Conservation (phyloP, 2,888 invertebrate genomes). For the Stenichneumon culpator region DNA sequence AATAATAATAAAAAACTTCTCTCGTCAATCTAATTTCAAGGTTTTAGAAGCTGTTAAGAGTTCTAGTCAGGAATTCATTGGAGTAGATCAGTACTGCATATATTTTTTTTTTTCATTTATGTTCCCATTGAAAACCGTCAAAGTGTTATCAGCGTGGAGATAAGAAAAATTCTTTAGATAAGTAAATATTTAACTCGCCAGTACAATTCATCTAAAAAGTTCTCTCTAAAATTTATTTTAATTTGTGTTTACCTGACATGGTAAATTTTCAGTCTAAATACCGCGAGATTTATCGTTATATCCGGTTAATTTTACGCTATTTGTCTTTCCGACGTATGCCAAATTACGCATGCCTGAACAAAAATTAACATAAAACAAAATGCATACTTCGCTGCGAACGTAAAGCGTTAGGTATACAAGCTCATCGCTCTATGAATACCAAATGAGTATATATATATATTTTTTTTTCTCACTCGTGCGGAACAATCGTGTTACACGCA, state of each 20-base stretch:
- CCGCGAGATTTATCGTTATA: not conserved
- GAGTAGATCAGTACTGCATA: not conserved
- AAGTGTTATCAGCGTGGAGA: no score
- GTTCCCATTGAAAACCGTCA: no score
- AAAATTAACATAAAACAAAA: constrained; percentile 2
- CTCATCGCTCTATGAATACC: constrained; percentile 18
- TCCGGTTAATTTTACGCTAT: not conserved
- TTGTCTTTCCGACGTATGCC: not conserved
- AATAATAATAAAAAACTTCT: not conserved
- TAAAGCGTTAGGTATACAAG: not conserved
- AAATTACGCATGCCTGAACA: not conserved
- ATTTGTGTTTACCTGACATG: not conserved
- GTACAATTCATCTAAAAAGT: not conserved
- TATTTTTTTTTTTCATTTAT: no score
- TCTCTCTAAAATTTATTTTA: not conserved
- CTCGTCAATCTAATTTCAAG: constrained; percentile 3
- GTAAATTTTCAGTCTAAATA: not conserved
- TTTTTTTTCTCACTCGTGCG: not conserved
- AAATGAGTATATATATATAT: not conserved
- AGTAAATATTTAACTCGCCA: no score
- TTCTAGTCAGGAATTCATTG: constrained; percentile 13
- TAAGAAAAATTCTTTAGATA: no score
- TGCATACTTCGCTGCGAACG: not conserved
- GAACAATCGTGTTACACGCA: constrained; percentile 7
- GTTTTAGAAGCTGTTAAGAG: constrained; percentile 6